phyloP scores from a whole-genome alignment of 2,888 invertebrate genomes.

The Eupithecia vulgata region DNA sequence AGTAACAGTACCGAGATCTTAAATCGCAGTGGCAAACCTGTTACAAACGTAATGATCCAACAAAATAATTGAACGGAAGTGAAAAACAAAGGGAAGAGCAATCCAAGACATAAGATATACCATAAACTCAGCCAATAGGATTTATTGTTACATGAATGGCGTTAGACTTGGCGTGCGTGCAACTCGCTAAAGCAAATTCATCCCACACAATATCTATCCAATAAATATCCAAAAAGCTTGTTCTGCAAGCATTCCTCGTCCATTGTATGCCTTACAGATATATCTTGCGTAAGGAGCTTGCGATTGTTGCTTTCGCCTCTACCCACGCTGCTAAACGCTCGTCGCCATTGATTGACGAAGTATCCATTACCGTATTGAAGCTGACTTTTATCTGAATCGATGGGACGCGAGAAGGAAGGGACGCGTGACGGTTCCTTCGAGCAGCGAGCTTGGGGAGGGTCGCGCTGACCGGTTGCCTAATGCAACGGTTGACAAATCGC shows the following conservation, averaged over 20 bases:
- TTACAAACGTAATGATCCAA: neutral
- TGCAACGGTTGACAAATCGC: constrained; percentile 81
- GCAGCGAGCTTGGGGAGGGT: constrained; percentile 55
- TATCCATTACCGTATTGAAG: constrained; percentile 71
- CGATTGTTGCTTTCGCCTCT: constrained; percentile 70
- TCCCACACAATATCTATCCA: constrained; percentile 82
- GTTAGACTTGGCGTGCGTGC: constrained; percentile 57
- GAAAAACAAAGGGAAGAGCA: constrained; percentile 13
- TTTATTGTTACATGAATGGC: constrained; percentile 54
- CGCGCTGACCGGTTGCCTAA: constrained; percentile 72
- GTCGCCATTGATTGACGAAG: constrained; percentile 68
- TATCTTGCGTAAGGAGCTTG: constrained; percentile 79
- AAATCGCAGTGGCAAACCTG: neutral
- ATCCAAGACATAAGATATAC: constrained; percentile 21
- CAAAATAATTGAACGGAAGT: constrained; percentile 1
- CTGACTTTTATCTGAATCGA: constrained; percentile 61
- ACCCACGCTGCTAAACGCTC: constrained; percentile 70
- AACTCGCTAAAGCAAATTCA: constrained; percentile 70
- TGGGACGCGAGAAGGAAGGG: constrained; percentile 65
- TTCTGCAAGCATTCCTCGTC: constrained; percentile 77
- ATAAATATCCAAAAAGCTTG: constrained; percentile 84
- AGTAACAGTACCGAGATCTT: neutral
- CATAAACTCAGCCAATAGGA: constrained; percentile 47
- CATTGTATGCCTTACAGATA: constrained; percentile 80
- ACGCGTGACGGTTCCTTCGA: constrained; percentile 46